phyloP scores from a whole-genome alignment of 2,888 invertebrate species.

The Synergus japonicus region DNA sequence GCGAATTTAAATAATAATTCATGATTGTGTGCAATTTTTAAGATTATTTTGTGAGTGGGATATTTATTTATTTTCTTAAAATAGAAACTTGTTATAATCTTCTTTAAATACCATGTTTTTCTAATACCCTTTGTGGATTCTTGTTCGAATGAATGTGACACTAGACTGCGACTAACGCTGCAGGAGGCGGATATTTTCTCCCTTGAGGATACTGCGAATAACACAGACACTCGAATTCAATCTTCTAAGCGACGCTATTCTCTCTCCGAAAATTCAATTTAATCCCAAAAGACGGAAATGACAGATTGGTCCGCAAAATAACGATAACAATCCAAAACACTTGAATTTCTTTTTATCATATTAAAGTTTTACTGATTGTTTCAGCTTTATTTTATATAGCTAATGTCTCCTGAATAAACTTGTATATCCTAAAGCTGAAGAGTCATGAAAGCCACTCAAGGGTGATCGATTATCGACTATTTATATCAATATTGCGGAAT shows the following conservation, averaged over 20 bases:
- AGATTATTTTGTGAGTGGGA: no score
- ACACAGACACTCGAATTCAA: slow-evolving; percentile 19
- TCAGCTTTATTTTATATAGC: not conserved
- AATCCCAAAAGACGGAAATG: slow-evolving; percentile 10
- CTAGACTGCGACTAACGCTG: not conserved
- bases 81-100: no score
- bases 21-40: no score
- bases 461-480: slow-evolving; percentile 2
- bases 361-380: not conserved
- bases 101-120: not conserved
- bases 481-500: not conserved
- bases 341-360: no score
- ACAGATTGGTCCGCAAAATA: not conserved
- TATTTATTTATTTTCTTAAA: no score
- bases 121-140: not conserved
- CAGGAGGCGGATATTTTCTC: slow-evolving; percentile 23
- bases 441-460: not conserved
- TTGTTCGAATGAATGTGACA: not conserved
- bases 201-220: slow-evolving; percentile 4
- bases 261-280: not conserved
- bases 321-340: not conserved
- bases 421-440: not conserved
- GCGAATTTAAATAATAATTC: no score
- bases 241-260: slow-evolving; percentile 11
- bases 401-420: not conserved